A percentile compares a stretch with the other conserved stretches of the same genome.
These are phyloP conservation scores for Mystacornis crossleyi DNA, from an alignment of 2,113 vertebrate species.

Conservation along the genomic window DNA sequence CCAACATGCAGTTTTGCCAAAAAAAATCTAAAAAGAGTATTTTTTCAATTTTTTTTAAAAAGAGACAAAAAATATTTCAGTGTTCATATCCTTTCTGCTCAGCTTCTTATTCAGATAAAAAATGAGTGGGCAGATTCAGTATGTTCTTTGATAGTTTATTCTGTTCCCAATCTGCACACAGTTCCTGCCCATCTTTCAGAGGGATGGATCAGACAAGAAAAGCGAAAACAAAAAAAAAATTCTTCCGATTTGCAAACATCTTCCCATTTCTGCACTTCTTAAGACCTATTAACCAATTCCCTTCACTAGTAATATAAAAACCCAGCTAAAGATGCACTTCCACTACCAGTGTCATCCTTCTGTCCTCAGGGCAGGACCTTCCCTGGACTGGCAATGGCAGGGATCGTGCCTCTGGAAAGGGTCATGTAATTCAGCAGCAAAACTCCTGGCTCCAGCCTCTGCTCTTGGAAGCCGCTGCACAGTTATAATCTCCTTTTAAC, in stretches of 20 bases:
- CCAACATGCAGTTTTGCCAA: neutral
- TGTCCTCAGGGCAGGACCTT: neutral
- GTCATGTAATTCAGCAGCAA: neutral
- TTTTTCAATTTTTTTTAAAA: neutral
- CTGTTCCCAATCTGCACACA: neutral
- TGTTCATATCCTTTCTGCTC: neutral
- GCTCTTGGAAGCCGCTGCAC: neutral
- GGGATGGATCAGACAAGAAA: neutral
- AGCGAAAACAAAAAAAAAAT: neutral
- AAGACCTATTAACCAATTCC: neutral
- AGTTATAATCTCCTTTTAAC: neutral
- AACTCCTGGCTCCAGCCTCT: neutral
- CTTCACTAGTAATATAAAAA: neutral
- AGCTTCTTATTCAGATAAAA: neutral
- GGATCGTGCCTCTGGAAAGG: neutral
- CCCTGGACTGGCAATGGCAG: fast-evolving
- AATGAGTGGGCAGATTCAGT: neutral
- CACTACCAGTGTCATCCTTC: neutral
- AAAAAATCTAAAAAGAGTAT: neutral
- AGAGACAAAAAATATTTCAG: neutral
- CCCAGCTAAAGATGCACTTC: neutral
- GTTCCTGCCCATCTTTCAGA: neutral
- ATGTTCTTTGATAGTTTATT: neutral
- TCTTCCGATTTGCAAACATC: fast-evolving
- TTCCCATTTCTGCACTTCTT: neutral